phyloP scores from a whole-genome alignment of 2,888 invertebrate species.

The Hanleya hanleyi region DNA sequence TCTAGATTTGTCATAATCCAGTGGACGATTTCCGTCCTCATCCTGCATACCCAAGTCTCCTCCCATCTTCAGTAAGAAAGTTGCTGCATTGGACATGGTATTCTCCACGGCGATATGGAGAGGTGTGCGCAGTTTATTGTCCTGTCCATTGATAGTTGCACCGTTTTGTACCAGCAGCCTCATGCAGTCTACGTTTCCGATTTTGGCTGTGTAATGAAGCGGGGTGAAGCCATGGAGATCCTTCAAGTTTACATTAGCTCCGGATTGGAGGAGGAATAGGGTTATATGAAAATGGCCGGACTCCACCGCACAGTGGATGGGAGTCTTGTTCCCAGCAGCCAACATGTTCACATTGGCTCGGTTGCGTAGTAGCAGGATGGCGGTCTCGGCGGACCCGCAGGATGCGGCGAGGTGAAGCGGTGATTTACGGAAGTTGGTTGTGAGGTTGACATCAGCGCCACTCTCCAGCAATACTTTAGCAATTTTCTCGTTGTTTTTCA shows the following conservation, averaged over 20 bases:
- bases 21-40: slow-evolving; percentile 46
- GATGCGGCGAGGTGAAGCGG: slow-evolving; percentile 55
- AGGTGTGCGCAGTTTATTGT: slow-evolving; percentile 52
- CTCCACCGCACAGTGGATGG: slow-evolving; percentile 55
- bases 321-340: slow-evolving; percentile 53
- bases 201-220: slow-evolving; percentile 49
- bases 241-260: slow-evolving; percentile 52
- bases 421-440: slow-evolving; percentile 59
- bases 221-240: slow-evolving; percentile 60
- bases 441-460: slow-evolving; percentile 62
- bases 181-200: slow-evolving; percentile 45
- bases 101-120: slow-evolving; percentile 53
- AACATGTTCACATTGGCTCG: slow-evolving; percentile 57
- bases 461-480: slow-evolving; percentile 51
- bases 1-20: slow-evolving; percentile 41
- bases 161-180: slow-evolving; percentile 46
- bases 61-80: slow-evolving; percentile 45
- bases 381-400: slow-evolving; percentile 46
- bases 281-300: slow-evolving; percentile 44
- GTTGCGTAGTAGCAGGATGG: slow-evolving; percentile 45
- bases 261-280: slow-evolving; percentile 48
- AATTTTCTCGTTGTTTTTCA: slow-evolving; percentile 44
- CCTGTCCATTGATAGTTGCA: slow-evolving; percentile 50
- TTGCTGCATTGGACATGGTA: slow-evolving; percentile 39
- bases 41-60: slow-evolving; percentile 47